Conservation (phyloP, 2,113 vertebrate species). For the Columba janthina region DNA sequence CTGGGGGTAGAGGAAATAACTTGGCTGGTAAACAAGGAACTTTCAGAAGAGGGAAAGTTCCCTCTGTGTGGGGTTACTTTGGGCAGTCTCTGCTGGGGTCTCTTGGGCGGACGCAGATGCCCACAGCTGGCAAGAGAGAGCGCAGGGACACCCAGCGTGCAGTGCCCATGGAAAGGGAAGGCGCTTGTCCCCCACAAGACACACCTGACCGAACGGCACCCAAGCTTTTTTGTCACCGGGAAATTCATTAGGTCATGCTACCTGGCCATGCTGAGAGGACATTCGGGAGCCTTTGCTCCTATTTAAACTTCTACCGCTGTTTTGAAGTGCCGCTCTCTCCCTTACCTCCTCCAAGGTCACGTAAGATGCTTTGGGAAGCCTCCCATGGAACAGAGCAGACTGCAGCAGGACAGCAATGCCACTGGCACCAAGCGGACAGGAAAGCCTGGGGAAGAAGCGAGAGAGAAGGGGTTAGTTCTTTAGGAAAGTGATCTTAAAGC, state of each 20-base stretch:
- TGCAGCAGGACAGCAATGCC: background rate
- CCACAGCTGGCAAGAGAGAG: background rate
- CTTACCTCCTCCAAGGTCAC: slow-evolving; percentile 11
- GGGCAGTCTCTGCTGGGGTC: background rate
- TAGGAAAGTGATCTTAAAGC: background rate
- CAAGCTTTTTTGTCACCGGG: background rate
- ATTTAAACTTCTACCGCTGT: background rate
- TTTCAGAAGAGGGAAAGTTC: background rate
- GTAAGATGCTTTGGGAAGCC: background rate
- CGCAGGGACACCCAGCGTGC: background rate
- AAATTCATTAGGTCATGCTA: background rate
- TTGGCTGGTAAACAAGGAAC: background rate
- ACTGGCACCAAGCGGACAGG: background rate
- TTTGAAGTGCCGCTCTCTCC: background rate
- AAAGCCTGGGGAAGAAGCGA: background rate
- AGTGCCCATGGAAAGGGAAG: background rate
- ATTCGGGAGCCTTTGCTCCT: background rate
- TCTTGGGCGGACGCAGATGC: background rate
- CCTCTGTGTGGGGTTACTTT: background rate
- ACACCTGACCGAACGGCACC: background rate
- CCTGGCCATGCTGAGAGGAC: background rate
- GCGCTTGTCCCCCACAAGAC: background rate
- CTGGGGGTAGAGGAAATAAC: background rate
- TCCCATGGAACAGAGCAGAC: background rate
- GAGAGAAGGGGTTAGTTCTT: background rate